Evolutionary conservation across 2,888 invertebrate genomes (phyloP).

Genomic region (Acanthosoma haemorrhoidale): DNA sequence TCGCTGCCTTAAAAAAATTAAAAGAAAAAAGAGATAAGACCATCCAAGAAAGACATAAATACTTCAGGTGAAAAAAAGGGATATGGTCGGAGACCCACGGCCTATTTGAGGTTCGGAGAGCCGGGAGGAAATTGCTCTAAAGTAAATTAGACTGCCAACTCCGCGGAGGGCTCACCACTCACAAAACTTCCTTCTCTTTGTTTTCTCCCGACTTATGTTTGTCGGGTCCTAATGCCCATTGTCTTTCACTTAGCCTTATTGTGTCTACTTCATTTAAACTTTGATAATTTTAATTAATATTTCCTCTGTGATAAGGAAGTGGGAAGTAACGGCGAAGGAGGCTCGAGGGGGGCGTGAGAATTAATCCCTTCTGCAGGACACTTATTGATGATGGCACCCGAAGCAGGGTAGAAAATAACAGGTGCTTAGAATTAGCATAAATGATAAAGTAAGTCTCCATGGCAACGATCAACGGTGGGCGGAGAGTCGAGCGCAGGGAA

Average conservation of each 20-base stretch:
- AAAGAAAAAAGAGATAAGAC: too few relatives aligned
- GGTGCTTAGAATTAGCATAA: too few relatives aligned
- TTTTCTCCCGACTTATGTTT: neutral
- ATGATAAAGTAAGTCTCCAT: too few relatives aligned
- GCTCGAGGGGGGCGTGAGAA: too few relatives aligned
- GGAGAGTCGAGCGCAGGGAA: too few relatives aligned
- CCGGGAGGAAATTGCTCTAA: neutral
- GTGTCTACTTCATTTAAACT: neutral
- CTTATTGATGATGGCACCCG: too few relatives aligned
- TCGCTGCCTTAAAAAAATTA: too few relatives aligned
- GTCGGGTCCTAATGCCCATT: neutral
- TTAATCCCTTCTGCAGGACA: too few relatives aligned
- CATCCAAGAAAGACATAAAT: slow-evolving; percentile 14
- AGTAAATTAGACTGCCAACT: slow-evolving; percentile 7
- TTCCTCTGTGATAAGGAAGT: neutral
- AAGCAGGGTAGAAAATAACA: too few relatives aligned
- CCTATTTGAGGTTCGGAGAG: slow-evolving; percentile 1
- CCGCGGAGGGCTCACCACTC: neutral
- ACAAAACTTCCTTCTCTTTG: neutral
- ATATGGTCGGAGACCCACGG: neutral
- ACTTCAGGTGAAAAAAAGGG: neutral
- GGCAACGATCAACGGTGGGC: too few relatives aligned
- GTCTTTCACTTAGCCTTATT: neutral
- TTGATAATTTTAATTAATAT: neutral
- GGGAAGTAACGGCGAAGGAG: too few relatives aligned